These are phyloP conservation scores for Phaethornis superciliosus DNA, from an alignment of 2,113 vertebrate species.

Conservation along the genomic window DNA sequence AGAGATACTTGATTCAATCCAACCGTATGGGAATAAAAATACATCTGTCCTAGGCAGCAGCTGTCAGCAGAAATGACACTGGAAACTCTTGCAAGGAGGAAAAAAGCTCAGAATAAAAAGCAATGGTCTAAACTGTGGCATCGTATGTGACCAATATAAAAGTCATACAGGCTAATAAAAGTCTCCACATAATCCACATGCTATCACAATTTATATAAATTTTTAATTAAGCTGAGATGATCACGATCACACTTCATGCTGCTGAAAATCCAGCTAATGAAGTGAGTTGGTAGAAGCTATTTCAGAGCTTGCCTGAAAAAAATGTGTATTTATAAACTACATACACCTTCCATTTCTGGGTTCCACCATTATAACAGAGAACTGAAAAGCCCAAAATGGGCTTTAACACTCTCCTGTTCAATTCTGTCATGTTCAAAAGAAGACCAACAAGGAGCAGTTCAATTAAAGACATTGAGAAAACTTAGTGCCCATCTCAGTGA, in stretches of 20 bases:
- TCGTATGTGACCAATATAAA: neutral
- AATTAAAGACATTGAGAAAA: neutral
- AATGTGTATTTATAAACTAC: neutral
- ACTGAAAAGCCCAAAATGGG: neutral
- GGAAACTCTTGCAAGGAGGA: neutral
- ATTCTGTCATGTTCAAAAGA: neutral
- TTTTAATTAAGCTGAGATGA: constrained; percentile 3
- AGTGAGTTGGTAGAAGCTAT: neutral
- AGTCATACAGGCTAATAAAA: neutral
- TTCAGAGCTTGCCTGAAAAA: neutral
- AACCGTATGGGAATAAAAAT: constrained; percentile 32
- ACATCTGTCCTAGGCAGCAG: constrained; percentile 20
- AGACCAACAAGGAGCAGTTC: neutral
- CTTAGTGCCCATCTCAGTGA: neutral
- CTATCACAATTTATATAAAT: neutral
- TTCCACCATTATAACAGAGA: neutral
- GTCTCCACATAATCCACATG: neutral
- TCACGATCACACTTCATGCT: neutral
- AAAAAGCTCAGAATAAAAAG: neutral
- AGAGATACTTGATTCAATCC: neutral
- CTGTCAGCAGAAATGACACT: neutral
- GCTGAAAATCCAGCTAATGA: neutral
- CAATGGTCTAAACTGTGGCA: neutral
- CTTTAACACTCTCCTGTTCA: neutral
- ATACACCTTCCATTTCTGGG: neutral